These are phyloP conservation scores for Anableps anableps DNA, from an alignment of 2,797 vertebrate species.

Conservation along the genomic window DNA sequence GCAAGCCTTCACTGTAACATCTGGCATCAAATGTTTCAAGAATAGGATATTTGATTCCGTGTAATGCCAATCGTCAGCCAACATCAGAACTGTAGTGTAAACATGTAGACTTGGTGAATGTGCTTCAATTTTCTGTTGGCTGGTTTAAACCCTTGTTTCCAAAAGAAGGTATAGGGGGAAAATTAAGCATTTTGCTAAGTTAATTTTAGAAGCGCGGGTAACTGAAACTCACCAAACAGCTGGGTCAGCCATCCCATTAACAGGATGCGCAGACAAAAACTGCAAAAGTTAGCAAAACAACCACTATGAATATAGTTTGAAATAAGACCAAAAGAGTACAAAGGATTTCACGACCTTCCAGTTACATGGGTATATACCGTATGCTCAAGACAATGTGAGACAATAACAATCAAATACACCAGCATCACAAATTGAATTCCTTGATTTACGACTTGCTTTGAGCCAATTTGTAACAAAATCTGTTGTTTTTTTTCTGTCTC, in stretches of 20 bases:
- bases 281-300: slow-evolving; percentile 64
- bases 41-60: slow-evolving; percentile 73
- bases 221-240: slow-evolving; percentile 67
- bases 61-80: slow-evolving; percentile 63
- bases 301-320: slow-evolving; percentile 55
- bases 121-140: slow-evolving; percentile 82
- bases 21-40: slow-evolving; percentile 67
- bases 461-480: slow-evolving; percentile 44
- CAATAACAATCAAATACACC: slow-evolving; percentile 59
- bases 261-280: slow-evolving; percentile 57
- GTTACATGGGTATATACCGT: slow-evolving; percentile 48
- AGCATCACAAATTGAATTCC: slow-evolving; percentile 53
- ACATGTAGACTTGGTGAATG: slow-evolving; percentile 81
- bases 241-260: slow-evolving; percentile 53
- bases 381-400: slow-evolving; percentile 64
- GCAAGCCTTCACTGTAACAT: slow-evolving; percentile 80
- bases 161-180: slow-evolving; percentile 35
- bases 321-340: slow-evolving; percentile 64
- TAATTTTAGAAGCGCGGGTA: slow-evolving; percentile 64
- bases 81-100: slow-evolving; percentile 80
- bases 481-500: slow-evolving; percentile 17
- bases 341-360: slow-evolving; percentile 61
- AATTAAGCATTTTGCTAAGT: slow-evolving; percentile 50
- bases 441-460: slow-evolving; percentile 51
- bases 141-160: slow-evolving; percentile 46